Base-by-base conservation (phyloP, 2,797 vertebrate species). In the Lacerta agilis region DNA sequence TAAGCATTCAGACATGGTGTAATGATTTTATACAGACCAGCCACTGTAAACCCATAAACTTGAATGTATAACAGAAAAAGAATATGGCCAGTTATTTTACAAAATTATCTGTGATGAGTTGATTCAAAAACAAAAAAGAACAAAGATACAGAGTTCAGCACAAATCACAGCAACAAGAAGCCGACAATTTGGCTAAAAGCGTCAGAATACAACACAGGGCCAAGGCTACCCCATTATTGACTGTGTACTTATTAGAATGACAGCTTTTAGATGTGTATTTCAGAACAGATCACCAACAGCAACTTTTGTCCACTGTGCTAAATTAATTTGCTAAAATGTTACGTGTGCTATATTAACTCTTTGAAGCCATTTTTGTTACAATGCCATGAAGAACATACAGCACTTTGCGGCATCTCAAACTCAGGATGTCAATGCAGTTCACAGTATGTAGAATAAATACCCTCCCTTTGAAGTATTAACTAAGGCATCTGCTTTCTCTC, bases 361-460 rank as follows among this genome's bases (percentile, higher is more conserved):
- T 95, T 92, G 94, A 97, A 95, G 92, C 92, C 91, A 94, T 94
- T 95, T 95, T 96, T 94, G 92, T 94, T 92, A 85, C 79, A 93
- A 86, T 76, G 93, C 89, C 94, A 94, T 94, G 92, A 95, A 94
- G 89, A 93, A 92, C 95, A 95, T 79, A 91, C 69, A 89, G 91
- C 92, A 83, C 33, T 88, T 90, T 1, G 80, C 82, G 94, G 85
- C 95, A 95, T 94, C 91, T 86, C 4, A 87, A 96, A 93, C 64
- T 84, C 29, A 72, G 92, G 95, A 94, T 94, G 91, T 91, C 95
- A 96, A 95, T 94, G 96, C 96, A 97, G 93, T 96, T 97, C 97
- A 97, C 96, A 97, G 96, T 97, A 95, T 83, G 87, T 87, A 7
- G 89, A 97, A 97, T 97, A 97, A 97, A 97, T 97, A 97, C 94